phyloP scores from a whole-genome alignment of 1,140 invertebrate species.

The Drosophila nasuta region DNA sequence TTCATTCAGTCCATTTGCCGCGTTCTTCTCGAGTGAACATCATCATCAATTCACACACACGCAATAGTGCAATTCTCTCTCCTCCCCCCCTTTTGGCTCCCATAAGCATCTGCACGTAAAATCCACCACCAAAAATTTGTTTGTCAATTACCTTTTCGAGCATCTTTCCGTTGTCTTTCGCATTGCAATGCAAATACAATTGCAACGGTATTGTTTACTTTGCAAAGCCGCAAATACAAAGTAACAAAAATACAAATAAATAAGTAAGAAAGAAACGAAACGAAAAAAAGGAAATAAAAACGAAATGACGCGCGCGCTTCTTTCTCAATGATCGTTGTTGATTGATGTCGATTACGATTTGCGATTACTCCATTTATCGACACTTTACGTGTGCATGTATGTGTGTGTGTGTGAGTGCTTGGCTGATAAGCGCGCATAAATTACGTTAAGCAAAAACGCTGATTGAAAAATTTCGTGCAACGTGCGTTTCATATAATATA shows the following conservation, averaged over 20 bases:
- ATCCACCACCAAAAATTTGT: no score
- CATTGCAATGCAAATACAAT: no score
- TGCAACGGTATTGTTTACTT: no score
- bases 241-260: neutral
- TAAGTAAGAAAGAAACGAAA: neutral
- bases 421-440: conserved; percentile 66
- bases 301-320: neutral
- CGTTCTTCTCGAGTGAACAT: conserved; percentile 32
- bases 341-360: conserved; percentile 34
- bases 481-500: conserved; percentile 14
- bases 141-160: no score
- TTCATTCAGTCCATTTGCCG: conserved; percentile 34
- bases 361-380: conserved; percentile 22
- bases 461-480: conserved; percentile 48
- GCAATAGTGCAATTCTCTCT: neutral
- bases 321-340: conserved; percentile 21
- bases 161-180: no score
- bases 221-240: neutral
- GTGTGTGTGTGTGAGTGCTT: conserved; percentile 35
- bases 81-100: no score
- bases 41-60: conserved; percentile 2
- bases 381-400: conserved; percentile 11
- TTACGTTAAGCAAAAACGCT: conserved; percentile 52
- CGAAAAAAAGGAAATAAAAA: neutral
- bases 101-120: no score